Evolutionary conservation across 1,140 invertebrate genomes (phyloP), one percentile per base, ranked within the genome.

Genomic region (Meloidogyne hapla): DNA sequence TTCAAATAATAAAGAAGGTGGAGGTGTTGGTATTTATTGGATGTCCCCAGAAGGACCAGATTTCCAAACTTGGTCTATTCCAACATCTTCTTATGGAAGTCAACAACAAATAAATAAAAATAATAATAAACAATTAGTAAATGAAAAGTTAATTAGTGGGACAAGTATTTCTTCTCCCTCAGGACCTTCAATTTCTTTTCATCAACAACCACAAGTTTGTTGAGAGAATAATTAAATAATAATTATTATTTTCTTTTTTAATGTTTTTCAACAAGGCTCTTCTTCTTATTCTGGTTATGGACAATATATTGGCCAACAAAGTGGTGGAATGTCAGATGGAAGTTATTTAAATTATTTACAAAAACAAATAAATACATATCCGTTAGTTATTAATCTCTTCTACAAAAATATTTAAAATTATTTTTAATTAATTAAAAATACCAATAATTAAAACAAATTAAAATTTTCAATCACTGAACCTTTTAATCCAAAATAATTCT

Each of bases 291-390:
- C 48, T 56, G 70, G 74, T 74, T 74, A 63, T 38, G 74, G 65
- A 25, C 61, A 65, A 15, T 74, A 42, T 40, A 28, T 12, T 38
- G 70, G 23, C 23, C 71, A 73, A 73, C 48, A 56, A 56, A n/a
- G 33, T 21, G 61, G 78, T n/a, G 79, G 79, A 56, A 71, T 38
- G 8, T 66, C 80, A 10, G 26, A 62, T 40, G 84, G 79, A 23
- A 83, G 80, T 12, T 83, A 83, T 68, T 69, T 83, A 18, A 75
- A 77, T 13, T 83, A 83, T 68, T 48, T 83, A 61, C 83, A 83
- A 64, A 83, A 82, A 25, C 81, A 83, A 70, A 82, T 81, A 40
- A 64, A 33, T 56, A 78, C 40, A 9, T 77, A 78, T 38, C 70
- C 63, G 75, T 69, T 25, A 26, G 18, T 75, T n/a, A 62, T n/a